Conservation (phyloP, 2,797 vertebrate species). For the Fistularia commersonii region DNA sequence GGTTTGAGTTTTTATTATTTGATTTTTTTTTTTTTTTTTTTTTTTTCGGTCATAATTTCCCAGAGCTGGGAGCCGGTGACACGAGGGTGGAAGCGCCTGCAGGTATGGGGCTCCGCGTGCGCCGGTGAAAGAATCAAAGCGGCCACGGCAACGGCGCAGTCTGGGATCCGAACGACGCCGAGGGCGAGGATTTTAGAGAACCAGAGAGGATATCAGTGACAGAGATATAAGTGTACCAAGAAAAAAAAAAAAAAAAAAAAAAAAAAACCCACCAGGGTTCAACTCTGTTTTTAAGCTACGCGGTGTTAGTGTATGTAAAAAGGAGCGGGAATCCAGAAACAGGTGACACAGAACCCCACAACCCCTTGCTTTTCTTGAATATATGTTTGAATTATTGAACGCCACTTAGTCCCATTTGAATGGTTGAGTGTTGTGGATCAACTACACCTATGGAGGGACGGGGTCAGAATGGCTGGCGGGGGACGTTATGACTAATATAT, state of each 20-base stretch:
- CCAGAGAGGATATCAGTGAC: slow-evolving; percentile 11
- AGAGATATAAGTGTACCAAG: slow-evolving; percentile 11
- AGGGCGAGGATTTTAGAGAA: slow-evolving; percentile 22
- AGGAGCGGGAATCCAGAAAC: slow-evolving; percentile 20
- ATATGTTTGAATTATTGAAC: slow-evolving; percentile 67
- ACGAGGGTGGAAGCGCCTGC: slow-evolving; percentile 41
- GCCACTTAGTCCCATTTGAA: slow-evolving; percentile 68
- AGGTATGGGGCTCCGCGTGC: slow-evolving; percentile 41
- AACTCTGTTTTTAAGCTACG: slow-evolving; percentile 12
- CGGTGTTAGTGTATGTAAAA: slow-evolving; percentile 14
- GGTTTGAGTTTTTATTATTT: no score
- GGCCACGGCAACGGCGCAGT: slow-evolving; percentile 23
- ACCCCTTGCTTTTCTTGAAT: slow-evolving; percentile 41
- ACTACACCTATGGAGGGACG: slow-evolving; percentile 51
- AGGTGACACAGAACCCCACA: slow-evolving; percentile 44
- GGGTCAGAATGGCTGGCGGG: slow-evolving; percentile 46
- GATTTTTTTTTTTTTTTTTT: no score
- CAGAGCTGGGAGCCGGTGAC: slow-evolving; percentile 14
- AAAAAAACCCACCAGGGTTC: slow-evolving; percentile 11
- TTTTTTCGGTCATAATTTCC: no score
- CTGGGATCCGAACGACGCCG: slow-evolving; percentile 39
- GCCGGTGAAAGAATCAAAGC: slow-evolving; percentile 44
- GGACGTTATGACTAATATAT: slow-evolving; percentile 38
- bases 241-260: not conserved
- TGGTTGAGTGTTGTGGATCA: slow-evolving; percentile 61